Conservation (phyloP, 2,888 invertebrate species). For the Copidosoma aretas region DNA sequence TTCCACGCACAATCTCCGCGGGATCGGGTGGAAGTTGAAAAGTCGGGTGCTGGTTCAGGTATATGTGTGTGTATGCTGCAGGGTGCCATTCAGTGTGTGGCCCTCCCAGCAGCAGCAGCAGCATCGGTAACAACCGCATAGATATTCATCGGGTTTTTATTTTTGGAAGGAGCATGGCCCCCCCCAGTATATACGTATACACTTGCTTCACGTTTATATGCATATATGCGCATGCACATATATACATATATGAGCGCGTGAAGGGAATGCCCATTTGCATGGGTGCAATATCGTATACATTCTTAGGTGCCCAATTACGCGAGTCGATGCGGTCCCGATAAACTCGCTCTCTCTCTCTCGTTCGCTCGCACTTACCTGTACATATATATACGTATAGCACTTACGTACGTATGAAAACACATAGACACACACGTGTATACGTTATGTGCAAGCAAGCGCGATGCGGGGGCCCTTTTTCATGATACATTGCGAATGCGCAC, state of each 20-base stretch:
- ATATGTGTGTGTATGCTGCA: too few relatives aligned
- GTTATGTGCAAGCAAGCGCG: background rate
- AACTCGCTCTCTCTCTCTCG: constrained; percentile 19
- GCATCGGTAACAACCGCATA: background rate
- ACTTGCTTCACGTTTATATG: too few relatives aligned
- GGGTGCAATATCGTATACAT: constrained; percentile 61
- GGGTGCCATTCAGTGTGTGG: constrained; percentile 15
- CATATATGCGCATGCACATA: constrained; percentile 19
- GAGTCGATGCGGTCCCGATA: constrained; percentile 59
- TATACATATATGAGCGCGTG: too few relatives aligned
- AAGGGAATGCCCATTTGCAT: constrained; percentile 59
- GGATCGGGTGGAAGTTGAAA: constrained; percentile 34
- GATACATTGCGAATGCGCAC: constrained; percentile 56
- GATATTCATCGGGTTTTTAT: constrained; percentile 37
- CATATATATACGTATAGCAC: too few relatives aligned
- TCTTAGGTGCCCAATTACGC: constrained; percentile 62
- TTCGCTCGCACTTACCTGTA: too few relatives aligned
- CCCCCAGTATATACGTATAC: too few relatives aligned
- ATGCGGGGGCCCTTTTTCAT: constrained; percentile 41
- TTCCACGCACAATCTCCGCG: constrained; percentile 34
- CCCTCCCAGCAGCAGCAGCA: background rate
- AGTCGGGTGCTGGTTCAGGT: constrained; percentile 1
- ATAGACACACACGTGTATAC: too few relatives aligned
- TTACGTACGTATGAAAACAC: too few relatives aligned
- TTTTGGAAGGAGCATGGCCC: constrained; percentile 36